These are phyloP conservation scores for Meriones psammophilus DNA, from an alignment of 2,797 vertebrate species.

Conservation along the genomic window DNA sequence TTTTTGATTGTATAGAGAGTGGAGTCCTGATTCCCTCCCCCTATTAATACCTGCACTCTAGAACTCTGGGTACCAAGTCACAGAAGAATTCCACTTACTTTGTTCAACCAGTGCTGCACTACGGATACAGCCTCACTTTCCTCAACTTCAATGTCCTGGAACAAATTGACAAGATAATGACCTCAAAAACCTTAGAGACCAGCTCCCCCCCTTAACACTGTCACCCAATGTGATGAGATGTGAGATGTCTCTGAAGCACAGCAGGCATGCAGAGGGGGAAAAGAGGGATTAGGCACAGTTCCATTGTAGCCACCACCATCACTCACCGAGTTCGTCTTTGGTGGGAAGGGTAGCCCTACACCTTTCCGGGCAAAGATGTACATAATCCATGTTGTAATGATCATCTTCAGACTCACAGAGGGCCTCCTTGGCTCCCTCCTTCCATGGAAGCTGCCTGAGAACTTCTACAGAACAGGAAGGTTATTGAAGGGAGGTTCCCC, in stretches of 20 bases:
- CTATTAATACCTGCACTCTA: neutral
- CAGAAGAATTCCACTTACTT: slow-evolving; percentile 75
- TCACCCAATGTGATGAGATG: neutral
- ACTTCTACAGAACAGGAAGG: neutral
- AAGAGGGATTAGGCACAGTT: neutral
- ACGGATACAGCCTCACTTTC: slow-evolving; percentile 63
- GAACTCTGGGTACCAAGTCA: neutral
- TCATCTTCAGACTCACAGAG: slow-evolving; percentile 78
- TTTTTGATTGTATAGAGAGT: neutral
- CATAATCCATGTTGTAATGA: slow-evolving; percentile 82
- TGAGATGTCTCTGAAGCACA: neutral
- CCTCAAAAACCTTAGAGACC: neutral
- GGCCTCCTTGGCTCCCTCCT: slow-evolving; percentile 59
- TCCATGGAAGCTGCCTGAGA: slow-evolving; percentile 66
- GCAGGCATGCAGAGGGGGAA: neutral
- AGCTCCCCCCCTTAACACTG: neutral
- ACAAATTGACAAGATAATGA: slow-evolving; percentile 35
- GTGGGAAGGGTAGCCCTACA: neutral
- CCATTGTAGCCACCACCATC: accelerated
- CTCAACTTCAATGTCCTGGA: slow-evolving; percentile 73
- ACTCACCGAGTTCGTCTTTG: slow-evolving; percentile 57
- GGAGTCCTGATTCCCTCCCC: neutral
- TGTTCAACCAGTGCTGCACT: slow-evolving; percentile 76
- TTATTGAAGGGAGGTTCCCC: neutral
- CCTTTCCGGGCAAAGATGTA: slow-evolving; percentile 64